Conservation (phyloP, 2,113 vertebrate genomes). For the Scolopax mira region DNA sequence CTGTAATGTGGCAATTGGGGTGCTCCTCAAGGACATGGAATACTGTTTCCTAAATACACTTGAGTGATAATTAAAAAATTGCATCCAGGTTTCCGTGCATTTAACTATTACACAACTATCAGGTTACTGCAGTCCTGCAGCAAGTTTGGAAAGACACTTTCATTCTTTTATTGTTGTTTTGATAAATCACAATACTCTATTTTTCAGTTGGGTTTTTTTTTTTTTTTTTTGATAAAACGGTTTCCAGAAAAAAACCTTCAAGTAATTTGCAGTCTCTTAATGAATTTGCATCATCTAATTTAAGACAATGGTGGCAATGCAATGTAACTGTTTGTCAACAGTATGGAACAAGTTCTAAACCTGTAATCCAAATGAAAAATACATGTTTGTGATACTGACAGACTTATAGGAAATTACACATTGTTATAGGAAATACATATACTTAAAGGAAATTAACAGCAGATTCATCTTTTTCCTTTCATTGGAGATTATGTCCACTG, state of each 20-base stretch:
- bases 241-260: not conserved
- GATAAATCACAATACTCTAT: not conserved
- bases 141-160: not conserved
- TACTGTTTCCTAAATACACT: not conserved
- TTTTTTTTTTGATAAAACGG: not conserved
- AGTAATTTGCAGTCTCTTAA: not conserved
- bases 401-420: too few species aligned
- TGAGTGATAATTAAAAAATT: not conserved
- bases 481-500: not conserved
- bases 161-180: not conserved
- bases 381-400: not conserved
- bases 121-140: not conserved
- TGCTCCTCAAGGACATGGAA: not conserved
- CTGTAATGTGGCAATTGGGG: rapidly evolving
- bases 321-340: not conserved
- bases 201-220: not conserved
- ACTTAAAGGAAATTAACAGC: not conserved
- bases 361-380: not conserved
- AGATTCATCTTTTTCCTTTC: not conserved
- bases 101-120: not conserved
- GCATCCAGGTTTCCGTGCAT: not conserved
- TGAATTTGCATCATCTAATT: not conserved
- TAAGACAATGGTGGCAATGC: not conserved
- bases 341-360: not conserved
- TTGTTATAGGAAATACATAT: not conserved